phyloP scores from a whole-genome alignment of 2,888 invertebrate genomes.

The Eupithecia pulchellata region DNA sequence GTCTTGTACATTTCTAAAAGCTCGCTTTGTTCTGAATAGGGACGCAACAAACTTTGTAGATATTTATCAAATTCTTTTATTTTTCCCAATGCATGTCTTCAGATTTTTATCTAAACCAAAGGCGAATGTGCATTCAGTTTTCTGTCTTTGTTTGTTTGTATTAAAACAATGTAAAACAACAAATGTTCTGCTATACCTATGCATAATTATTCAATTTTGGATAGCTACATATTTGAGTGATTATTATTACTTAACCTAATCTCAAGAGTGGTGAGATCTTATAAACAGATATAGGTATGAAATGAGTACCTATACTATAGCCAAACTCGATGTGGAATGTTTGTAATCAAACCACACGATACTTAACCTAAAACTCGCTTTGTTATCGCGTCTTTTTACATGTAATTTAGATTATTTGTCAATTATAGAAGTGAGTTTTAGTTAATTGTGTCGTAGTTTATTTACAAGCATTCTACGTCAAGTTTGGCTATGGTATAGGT shows the following conservation, averaged over 20 bases:
- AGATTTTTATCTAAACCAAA: constrained; percentile 1
- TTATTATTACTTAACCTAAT: neutral
- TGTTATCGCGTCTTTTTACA: too few species aligned
- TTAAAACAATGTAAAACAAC: neutral
- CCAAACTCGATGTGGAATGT: too few species aligned
- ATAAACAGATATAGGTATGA: neutral
- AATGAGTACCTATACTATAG: too few species aligned
- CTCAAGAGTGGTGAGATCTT: neutral
- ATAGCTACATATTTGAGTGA: neutral
- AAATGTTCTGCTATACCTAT: neutral
- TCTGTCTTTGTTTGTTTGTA: neutral
- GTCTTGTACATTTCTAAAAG: constrained; percentile 70
- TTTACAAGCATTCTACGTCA: too few species aligned
- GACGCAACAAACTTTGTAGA: constrained; percentile 68
- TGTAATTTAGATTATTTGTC: too few species aligned
- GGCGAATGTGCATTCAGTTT: constrained; percentile 8
- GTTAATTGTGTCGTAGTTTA: too few species aligned
- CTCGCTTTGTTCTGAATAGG: constrained; percentile 61
- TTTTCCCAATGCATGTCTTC: constrained; percentile 46
- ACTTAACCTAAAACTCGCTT: too few species aligned
- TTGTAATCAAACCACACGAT: too few species aligned
- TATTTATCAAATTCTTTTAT: constrained; percentile 72
- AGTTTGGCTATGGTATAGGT: too few species aligned
- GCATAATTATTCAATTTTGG: neutral
- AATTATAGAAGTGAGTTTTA: too few species aligned